These are phyloP conservation scores for Zaprionus bogoriensis DNA, from an alignment of 2,888 invertebrate genomes.

Conservation along the genomic window DNA sequence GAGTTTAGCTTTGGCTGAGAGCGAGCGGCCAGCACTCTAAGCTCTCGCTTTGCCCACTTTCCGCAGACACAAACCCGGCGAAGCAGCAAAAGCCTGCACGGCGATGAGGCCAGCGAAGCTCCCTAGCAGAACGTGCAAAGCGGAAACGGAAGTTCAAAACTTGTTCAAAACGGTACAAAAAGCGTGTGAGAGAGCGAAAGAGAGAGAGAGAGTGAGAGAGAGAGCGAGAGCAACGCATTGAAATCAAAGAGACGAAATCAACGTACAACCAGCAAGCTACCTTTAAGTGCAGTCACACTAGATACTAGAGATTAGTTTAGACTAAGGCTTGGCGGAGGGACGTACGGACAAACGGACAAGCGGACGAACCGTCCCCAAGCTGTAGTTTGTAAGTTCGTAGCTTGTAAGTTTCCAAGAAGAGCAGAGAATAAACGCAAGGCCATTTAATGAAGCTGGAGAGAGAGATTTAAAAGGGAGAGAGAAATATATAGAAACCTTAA, in stretches of 20 bases:
- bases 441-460: conserved; percentile 39
- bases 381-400: conserved; percentile 12
- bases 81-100: conserved; percentile 35
- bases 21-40: background rate
- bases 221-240: conserved; percentile 38
- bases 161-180: conserved; percentile 45
- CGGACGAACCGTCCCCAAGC: background rate
- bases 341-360: background rate
- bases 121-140: conserved; percentile 13
- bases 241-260: conserved; percentile 69
- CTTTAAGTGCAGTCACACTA: conserved; percentile 51
- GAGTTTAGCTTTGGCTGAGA: conserved; percentile 29
- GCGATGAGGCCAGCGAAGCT: conserved; percentile 17
- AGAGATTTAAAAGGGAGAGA: background rate
- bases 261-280: conserved; percentile 58
- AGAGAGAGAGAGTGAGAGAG: background rate
- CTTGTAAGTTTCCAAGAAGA: conserved; percentile 26
- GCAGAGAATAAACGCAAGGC: conserved; percentile 46
- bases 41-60: conserved; percentile 1
- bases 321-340: background rate
- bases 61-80: conserved; percentile 57
- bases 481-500: background rate
- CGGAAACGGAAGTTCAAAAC: conserved; percentile 60
- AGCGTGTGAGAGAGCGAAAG: background rate
- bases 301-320: conserved; percentile 27